Evolutionary conservation across 2,797 vertebrate species (phyloP).

Genomic region (Trichosurus vulpecula): DNA sequence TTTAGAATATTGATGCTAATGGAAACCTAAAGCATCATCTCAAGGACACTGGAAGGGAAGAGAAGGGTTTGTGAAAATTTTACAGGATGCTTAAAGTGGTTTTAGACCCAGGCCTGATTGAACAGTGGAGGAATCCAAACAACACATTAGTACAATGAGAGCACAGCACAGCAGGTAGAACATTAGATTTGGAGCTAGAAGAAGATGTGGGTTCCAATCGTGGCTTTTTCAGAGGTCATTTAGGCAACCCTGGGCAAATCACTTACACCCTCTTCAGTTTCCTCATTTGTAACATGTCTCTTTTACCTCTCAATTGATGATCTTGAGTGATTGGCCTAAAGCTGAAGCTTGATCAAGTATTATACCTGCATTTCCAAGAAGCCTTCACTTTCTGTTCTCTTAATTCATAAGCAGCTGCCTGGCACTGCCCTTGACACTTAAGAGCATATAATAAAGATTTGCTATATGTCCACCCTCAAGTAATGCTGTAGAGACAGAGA

Average conservation of each 20-base stretch:
- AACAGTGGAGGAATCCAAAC: conserved; percentile 15
- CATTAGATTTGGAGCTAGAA: background rate
- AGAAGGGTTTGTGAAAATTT: conserved; percentile 12
- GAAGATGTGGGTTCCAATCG: background rate
- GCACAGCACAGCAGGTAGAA: background rate
- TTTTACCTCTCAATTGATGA: background rate
- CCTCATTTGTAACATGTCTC: background rate
- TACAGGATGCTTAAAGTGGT: background rate
- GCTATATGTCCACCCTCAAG: background rate
- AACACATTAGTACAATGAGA: background rate
- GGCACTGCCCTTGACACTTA: background rate
- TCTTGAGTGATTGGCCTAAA: conserved; percentile 14
- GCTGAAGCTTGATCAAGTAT: background rate
- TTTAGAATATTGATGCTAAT: background rate
- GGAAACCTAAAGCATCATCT: background rate
- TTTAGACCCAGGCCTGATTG: background rate
- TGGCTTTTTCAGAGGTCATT: background rate
- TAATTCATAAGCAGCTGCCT: no score
- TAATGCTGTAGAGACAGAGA: background rate
- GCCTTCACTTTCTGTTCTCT: background rate
- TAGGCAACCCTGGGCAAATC: background rate
- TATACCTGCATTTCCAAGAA: background rate
- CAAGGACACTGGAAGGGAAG: background rate
- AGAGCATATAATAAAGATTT: background rate
- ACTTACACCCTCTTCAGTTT: background rate